A percentile compares a stretch with the other conserved stretches of the same genome.
phyloP scores from a whole-genome alignment of 2,888 invertebrate species.

The Drosophila suboccidentalis region DNA sequence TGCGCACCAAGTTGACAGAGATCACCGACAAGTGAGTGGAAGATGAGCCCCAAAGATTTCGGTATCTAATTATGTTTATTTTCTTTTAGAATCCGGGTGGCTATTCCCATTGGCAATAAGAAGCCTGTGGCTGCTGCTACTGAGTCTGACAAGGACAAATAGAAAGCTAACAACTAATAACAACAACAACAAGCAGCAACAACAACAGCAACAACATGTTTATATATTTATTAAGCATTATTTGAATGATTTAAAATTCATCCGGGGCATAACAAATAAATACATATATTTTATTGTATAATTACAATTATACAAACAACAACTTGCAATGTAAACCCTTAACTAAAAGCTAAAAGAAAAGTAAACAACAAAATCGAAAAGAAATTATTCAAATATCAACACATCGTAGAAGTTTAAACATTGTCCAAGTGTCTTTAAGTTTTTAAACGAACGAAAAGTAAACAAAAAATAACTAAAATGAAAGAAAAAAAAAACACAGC shows the following conservation, averaged over 20 bases:
- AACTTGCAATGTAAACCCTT: slow-evolving; percentile 52
- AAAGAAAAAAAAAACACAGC: slow-evolving; percentile 51
- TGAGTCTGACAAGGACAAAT: slow-evolving; percentile 94
- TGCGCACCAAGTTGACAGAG: slow-evolving; percentile 94
- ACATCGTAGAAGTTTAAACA: slow-evolving; percentile 67
- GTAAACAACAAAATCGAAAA: slow-evolving; percentile 43
- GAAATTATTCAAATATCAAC: slow-evolving; percentile 45
- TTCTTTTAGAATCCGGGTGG: slow-evolving; percentile 92
- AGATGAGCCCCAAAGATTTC: too few species aligned
- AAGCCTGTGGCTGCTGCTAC: slow-evolving; percentile 87
- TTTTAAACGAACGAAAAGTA: slow-evolving; percentile 78
- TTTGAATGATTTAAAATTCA: slow-evolving; percentile 78
- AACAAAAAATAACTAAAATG: slow-evolving; percentile 19
- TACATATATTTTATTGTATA: slow-evolving; percentile 72
- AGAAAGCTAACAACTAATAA: slow-evolving; percentile 83
- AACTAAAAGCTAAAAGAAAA: slow-evolving; percentile 54
- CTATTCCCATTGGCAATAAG: slow-evolving; percentile 95
- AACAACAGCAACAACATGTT: slow-evolving; percentile 58
- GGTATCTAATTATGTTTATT: slow-evolving; percentile 3
- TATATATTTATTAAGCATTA: slow-evolving; percentile 81
- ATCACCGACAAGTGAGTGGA: slow-evolving; percentile 93
- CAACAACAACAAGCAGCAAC: slow-evolving; percentile 55
- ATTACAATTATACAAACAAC: slow-evolving; percentile 53
- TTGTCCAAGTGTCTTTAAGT: slow-evolving; percentile 81
- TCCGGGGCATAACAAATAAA: slow-evolving; percentile 73